Evolutionary conservation across 2,113 vertebrate genomes (phyloP), one percentile per base, ranked within the genome.

Genomic region (Mus spicilegus): DNA sequence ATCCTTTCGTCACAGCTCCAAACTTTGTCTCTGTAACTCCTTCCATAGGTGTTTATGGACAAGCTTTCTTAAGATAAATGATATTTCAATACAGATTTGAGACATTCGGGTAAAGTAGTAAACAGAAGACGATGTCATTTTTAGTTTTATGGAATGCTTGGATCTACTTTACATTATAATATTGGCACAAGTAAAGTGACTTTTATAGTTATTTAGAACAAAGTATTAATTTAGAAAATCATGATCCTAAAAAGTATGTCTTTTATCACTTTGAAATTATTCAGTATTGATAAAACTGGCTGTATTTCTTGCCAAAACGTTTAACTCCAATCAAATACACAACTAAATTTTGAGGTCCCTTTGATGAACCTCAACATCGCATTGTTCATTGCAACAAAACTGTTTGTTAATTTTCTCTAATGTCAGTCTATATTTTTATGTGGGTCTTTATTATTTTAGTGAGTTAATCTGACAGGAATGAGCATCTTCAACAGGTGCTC

Each of bases 221-320:
- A 95, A 93, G 33, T 67, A 96, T 87, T 80, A 89, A 90, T 30
- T 90, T 82, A 91, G 75, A 92, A 98, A 63, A 78, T 42, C 80
- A 5, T 76, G n/a, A 95, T 97, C 16, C 36, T 95, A 61, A 61
- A 86, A 86, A 85, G 63, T 72, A 9, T 95, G 42, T 58, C 89
- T 96, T 95, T 63, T 11, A 4, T 95, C 78, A 95, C 63, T 81
- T 39, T 87, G 4, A 91, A 97, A 70, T 61, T 85, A 91, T 65
- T 58, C 89, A 36, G 69, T 96, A n/a, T 90, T 93, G 80, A 89
- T 93, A 95, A 91, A 93, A 93, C 84, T 91, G 93, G 12, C 10
- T 42, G 58, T 42, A 85, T 81, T 94, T 96, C 36, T 96, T 90
- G 91, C 28, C 49, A 78, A 96, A 96, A 89, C 30, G 89, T 95